Evolutionary conservation across 2,888 invertebrate species (phyloP), one percentile per base, ranked within the genome.

Genomic region (Aplocera efformata): DNA sequence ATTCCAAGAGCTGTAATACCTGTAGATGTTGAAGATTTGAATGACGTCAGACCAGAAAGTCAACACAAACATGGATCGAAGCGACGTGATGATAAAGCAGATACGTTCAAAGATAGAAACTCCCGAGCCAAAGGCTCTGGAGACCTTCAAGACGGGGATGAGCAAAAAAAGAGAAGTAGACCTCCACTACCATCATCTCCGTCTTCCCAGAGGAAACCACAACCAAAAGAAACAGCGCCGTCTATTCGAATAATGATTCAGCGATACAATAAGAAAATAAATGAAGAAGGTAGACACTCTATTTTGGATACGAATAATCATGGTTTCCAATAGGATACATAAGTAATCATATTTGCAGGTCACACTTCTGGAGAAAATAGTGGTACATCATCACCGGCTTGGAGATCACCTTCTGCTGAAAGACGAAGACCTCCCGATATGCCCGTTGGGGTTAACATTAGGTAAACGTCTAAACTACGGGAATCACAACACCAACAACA

Each of bases 181-280:
- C 91, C 92, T 5, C 91, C 92, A 0, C 67, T 92, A 6, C 92
- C 91, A 1, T 76, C 85, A 27, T 92, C 92, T 0, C 92, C 92
- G 7, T 88, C 89, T n/a, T 79, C 90, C 9, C 90, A 91, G 58
- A 72, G 88, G 20, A 85, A 84, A 46, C 82, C 82, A 7, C 78
- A 86, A 9, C 63, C 82, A 1, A 92, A 92, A 59, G 92, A 92
- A 62, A 90, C 92, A 9, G 91, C 93, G 0, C 93, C 93, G 0
- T 92, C 92, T 27, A 93, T 94, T 25, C 79, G 91, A 28, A 88
- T 92, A 38, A 94, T 93, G 92, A 91, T 93, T 59, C 92, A 91
- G 28, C 89, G 91, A 52, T 93, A 93, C 58, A 92, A 92, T 63
- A 90, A 91, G 69, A 91, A 91, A 61, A 79, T 92, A 35, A 88